Percentiles rank a stretch among this genome's conserved stretches.
Evolutionary conservation across 2,888 invertebrate genomes (phyloP).

Genomic region (Brachycybe producta): DNA sequence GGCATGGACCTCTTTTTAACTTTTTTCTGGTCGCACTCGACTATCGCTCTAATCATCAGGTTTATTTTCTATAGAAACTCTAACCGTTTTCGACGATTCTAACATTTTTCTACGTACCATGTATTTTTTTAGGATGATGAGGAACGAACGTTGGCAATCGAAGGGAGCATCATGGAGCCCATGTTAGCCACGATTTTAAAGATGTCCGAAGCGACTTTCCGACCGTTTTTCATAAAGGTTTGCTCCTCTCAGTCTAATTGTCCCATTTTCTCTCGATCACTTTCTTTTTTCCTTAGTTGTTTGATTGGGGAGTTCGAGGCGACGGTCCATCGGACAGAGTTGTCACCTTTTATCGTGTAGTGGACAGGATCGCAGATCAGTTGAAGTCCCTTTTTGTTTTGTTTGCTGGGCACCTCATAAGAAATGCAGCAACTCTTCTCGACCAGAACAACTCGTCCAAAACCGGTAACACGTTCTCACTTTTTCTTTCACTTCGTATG

Average conservation of each 20-base stretch:
- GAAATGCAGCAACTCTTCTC: slow-evolving; percentile 58
- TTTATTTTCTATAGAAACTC: not conserved
- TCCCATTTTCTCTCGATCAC: not conserved
- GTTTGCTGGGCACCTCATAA: slow-evolving; percentile 75
- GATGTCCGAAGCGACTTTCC: slow-evolving; percentile 74
- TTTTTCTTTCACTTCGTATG: not conserved
- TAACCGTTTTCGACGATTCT: not conserved
- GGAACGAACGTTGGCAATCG: slow-evolving; percentile 46
- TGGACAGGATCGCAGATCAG: slow-evolving; percentile 60
- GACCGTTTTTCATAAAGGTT: slow-evolving; percentile 61
- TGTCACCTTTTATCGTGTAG: slow-evolving; percentile 71
- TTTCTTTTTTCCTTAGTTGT: slow-evolving; percentile 43
- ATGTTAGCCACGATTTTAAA: slow-evolving; percentile 70
- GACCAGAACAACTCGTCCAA: slow-evolving; percentile 52
- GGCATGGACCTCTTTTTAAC: slow-evolving; percentile 52
- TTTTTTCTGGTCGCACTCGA: slow-evolving; percentile 52
- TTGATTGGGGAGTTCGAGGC: slow-evolving; percentile 62
- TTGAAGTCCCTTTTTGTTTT: slow-evolving; percentile 75
- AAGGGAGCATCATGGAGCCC: slow-evolving; percentile 59
- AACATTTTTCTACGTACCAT: not conserved
- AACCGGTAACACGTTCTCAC: slow-evolving; percentile 27
- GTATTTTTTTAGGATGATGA: slow-evolving; percentile 22
- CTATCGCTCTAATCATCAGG: slow-evolving; percentile 24
- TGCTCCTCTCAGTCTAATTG: not conserved
- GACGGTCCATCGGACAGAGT: slow-evolving; percentile 45